Evolutionary conservation across 2,888 invertebrate genomes (phyloP).

Genomic region (Caprella mutica): DNA sequence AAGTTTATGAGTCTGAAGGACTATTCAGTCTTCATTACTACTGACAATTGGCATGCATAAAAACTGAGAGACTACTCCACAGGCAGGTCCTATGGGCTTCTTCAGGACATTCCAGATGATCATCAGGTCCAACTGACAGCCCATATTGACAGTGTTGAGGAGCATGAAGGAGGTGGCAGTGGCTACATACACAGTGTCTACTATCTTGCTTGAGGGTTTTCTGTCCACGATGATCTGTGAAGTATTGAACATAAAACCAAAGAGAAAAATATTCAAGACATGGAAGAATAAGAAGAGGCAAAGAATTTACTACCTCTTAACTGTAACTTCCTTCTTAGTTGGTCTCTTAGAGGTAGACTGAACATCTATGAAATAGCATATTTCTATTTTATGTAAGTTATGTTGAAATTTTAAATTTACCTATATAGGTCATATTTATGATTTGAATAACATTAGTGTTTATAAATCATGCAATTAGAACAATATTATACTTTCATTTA

Average conservation of each 20-base stretch:
- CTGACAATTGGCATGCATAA: constrained; percentile 46
- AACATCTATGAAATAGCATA: too few relatives aligned
- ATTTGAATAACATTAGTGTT: too few relatives aligned
- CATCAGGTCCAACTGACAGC: constrained; percentile 41
- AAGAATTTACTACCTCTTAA: too few relatives aligned
- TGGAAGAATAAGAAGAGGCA: background rate
- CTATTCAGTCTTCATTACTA: background rate
- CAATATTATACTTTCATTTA: too few relatives aligned
- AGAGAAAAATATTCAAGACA: too few relatives aligned
- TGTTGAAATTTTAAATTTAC: too few relatives aligned
- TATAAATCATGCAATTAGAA: too few relatives aligned
- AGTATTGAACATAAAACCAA: background rate
- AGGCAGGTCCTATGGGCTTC: constrained; percentile 44
- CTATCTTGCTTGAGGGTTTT: background rate
- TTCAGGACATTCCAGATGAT: constrained; percentile 41
- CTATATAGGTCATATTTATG: too few relatives aligned
- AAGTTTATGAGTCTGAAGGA: background rate
- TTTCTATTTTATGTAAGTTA: too few relatives aligned
- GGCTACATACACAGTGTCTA: constrained; percentile 37
- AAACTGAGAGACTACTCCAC: constrained; percentile 46
- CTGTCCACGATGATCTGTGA: constrained; percentile 17
- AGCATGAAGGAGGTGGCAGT: constrained; percentile 39
- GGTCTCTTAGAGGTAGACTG: too few relatives aligned
- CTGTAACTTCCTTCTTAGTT: too few relatives aligned
- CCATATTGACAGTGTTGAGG: constrained; percentile 43